Evolutionary conservation across 1,140 invertebrate species (phyloP).

Genomic region (Stegodyphus dumicola): DNA sequence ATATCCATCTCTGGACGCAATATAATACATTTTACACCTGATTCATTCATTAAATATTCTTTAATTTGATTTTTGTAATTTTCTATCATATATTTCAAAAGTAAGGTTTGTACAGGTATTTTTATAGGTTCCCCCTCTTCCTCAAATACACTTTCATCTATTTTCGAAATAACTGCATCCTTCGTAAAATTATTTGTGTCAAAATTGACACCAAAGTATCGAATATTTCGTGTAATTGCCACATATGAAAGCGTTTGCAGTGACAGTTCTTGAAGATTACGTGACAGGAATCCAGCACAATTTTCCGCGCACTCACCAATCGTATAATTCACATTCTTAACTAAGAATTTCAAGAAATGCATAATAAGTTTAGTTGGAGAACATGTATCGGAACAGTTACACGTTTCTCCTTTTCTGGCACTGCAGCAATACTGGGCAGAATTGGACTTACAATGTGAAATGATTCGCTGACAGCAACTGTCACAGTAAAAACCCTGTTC

Average conservation of each 20-base stretch:
- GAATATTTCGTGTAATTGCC: constrained; percentile 19
- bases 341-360: constrained; percentile 27
- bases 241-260: constrained; percentile 30
- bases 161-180: background rate
- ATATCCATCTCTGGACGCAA: constrained; percentile 24
- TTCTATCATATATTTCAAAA: constrained; percentile 34
- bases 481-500: background rate
- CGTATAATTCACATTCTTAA: background rate
- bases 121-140: constrained; percentile 35
- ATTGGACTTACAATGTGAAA: background rate
- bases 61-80: constrained; percentile 25
- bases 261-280: constrained; percentile 40
- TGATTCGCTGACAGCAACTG: constrained; percentile 10
- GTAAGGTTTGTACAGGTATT: constrained; percentile 22
- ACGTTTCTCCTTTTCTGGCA: background rate
- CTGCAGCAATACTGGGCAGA: constrained; percentile 26
- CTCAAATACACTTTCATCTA: background rate
- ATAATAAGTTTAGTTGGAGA: constrained; percentile 32
- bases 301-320: constrained; percentile 19
- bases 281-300: constrained; percentile 32
- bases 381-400: constrained; percentile 19
- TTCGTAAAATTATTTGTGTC: constrained; percentile 10
- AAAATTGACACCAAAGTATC: constrained; percentile 22
- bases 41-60: constrained; percentile 19
- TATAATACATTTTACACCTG: constrained; percentile 32